phyloP scores from a whole-genome alignment of 2,888 invertebrate genomes.

The Acrobasis consociella region DNA sequence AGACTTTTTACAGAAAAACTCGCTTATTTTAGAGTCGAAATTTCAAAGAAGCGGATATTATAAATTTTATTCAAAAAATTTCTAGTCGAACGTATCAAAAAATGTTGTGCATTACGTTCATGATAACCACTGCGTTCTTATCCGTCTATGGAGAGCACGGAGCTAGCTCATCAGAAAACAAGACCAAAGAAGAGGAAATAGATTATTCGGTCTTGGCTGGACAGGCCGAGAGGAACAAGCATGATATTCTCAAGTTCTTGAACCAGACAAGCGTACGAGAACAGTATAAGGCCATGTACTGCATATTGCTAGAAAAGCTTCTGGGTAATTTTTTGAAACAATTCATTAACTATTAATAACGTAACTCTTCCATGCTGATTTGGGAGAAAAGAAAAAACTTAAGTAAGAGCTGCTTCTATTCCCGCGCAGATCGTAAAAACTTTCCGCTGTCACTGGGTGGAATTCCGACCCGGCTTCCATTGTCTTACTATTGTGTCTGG shows the following conservation, averaged over 20 bases:
- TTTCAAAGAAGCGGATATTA: neutral
- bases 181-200: constrained; percentile 44
- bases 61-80: neutral
- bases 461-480: no score
- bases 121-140: neutral
- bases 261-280: constrained; percentile 53
- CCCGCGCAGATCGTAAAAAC: neutral
- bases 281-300: constrained; percentile 58
- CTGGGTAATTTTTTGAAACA: constrained; percentile 40
- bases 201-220: constrained; percentile 62
- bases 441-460: no score
- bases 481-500: no score
- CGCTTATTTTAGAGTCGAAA: neutral
- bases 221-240: constrained; percentile 63
- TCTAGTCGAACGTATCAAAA: neutral
- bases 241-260: constrained; percentile 59
- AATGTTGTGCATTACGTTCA: constrained; percentile 1
- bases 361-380: no score
- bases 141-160: constrained; percentile 32
- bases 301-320: constrained; percentile 53
- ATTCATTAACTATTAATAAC: no score
- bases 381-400: no score
- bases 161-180: constrained; percentile 29
- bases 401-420: neutral
- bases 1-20: neutral